A percentile compares a stretch with the other conserved stretches of the same genome.
phyloP scores from a whole-genome alignment of 2,888 invertebrate genomes.

The Lycocerus yunnanus region DNA sequence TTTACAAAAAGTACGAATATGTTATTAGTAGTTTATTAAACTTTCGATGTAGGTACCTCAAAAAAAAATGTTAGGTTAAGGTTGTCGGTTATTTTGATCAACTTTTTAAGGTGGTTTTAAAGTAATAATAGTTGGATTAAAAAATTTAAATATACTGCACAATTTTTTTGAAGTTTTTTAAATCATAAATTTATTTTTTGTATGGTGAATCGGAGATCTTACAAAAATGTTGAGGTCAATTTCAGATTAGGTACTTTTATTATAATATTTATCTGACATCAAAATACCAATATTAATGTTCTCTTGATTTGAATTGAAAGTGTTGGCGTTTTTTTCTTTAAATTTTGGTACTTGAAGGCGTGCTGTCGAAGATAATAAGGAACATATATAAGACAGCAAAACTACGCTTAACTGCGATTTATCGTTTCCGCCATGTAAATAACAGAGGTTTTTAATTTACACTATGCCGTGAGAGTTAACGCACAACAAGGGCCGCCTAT shows the following conservation, averaged over 20 bases:
- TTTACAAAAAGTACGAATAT: background rate
- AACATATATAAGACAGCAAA: conserved; percentile 26
- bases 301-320: conserved; percentile 5
- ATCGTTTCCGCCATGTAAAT: conserved; percentile 30
- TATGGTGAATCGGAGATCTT: background rate
- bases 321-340: conserved; percentile 11
- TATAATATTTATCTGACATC: conserved; percentile 4
- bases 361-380: conserved; percentile 21
- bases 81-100: background rate
- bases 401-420: conserved; percentile 23
- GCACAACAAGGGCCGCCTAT: conserved; percentile 27
- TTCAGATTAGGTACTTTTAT: conserved; percentile 1
- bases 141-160: background rate
- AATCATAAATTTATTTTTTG: background rate
- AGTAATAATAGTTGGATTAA: background rate
- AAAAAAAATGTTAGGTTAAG: background rate
- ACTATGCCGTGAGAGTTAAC: conserved; percentile 31
- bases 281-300: conserved; percentile 3
- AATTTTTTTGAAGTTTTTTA: background rate
- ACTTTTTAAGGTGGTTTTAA: background rate
- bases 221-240: conserved; percentile 1
- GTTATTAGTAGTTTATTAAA: background rate
- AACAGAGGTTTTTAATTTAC: conserved; percentile 28
- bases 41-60: background rate
- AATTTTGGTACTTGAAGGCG: conserved; percentile 18